phyloP scores from a whole-genome alignment of 2,113 vertebrate species.

The Macrotis lagotis region DNA sequence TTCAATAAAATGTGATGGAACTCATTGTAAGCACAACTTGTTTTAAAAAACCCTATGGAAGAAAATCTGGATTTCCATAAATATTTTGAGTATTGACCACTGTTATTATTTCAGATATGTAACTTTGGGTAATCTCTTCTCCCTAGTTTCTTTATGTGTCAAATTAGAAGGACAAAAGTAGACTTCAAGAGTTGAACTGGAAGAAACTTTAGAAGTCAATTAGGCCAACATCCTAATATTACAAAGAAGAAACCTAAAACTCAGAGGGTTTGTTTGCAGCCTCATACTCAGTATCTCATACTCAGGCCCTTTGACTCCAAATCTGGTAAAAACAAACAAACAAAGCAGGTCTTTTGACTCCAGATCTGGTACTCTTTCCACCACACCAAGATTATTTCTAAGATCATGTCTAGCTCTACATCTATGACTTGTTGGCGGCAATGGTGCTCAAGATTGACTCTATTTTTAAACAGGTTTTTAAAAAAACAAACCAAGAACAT shows the following conservation, averaged over 20 bases:
- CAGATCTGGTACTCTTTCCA: not conserved
- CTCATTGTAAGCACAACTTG: not conserved
- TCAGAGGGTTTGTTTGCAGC: too few species aligned
- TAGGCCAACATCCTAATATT: not conserved
- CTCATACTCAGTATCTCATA: too few species aligned
- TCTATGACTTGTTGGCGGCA: not conserved
- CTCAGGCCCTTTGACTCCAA: not conserved
- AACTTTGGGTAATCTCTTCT: not conserved
- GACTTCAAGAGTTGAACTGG: not conserved
- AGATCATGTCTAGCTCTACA: not conserved
- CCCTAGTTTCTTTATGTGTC: not conserved
- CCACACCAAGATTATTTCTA: not conserved
- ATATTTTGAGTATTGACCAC: not conserved
- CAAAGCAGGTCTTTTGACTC: not conserved
- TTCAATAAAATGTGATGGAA: not conserved
- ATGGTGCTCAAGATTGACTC: not conserved
- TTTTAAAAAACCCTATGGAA: constrained; percentile 41
- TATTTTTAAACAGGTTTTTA: not conserved
- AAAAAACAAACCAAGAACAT: not conserved
- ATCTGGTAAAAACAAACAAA: not conserved
- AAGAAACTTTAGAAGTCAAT: not conserved
- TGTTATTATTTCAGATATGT: constrained; percentile 27
- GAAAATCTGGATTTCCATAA: constrained; percentile 53
- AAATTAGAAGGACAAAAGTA: not conserved
- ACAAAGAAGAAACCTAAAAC: not conserved